Conservation (phyloP, 2,113 vertebrate species). For the Xenus cinereus region DNA sequence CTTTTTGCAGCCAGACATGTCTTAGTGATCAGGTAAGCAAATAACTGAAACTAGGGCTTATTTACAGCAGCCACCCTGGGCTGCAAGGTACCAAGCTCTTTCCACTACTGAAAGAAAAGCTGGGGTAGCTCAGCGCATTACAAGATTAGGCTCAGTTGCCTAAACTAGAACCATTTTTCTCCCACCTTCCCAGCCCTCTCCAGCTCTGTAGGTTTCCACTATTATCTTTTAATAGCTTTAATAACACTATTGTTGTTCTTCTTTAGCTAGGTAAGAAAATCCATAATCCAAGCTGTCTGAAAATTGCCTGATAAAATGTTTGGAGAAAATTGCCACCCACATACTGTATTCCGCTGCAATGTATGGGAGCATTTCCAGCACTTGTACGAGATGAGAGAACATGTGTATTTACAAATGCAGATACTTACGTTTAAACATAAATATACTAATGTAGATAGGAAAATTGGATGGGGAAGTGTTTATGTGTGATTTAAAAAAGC, state of each 20-base stretch:
- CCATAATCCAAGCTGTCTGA: not conserved
- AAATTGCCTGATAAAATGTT: constrained; percentile 22
- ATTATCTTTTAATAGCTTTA: constrained; percentile 16
- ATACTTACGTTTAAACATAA: not conserved
- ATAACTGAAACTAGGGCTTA: not conserved
- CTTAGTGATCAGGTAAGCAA: not conserved
- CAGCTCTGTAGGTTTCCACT: not conserved
- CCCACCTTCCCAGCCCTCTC: not conserved
- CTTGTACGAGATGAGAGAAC: not conserved
- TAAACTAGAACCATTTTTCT: not conserved
- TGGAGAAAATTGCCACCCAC: constrained; percentile 41
- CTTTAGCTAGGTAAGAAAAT: constrained; percentile 1
- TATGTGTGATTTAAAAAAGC: not conserved
- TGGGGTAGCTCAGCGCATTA: not conserved
- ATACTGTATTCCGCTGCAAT: not conserved
- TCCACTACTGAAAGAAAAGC: not conserved
- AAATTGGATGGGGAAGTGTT: not conserved
- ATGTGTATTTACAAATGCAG: not conserved
- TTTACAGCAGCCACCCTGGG: not conserved
- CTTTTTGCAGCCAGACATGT: not conserved
- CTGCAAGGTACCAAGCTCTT: not conserved
- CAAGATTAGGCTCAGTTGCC: not conserved
- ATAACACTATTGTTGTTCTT: not conserved
- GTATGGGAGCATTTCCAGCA: not conserved
- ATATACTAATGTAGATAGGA: not conserved